Evolutionary conservation across 2,797 vertebrate genomes (phyloP), one percentile per base, ranked within the genome.

Genomic region (Phataginus tricuspis): DNA sequence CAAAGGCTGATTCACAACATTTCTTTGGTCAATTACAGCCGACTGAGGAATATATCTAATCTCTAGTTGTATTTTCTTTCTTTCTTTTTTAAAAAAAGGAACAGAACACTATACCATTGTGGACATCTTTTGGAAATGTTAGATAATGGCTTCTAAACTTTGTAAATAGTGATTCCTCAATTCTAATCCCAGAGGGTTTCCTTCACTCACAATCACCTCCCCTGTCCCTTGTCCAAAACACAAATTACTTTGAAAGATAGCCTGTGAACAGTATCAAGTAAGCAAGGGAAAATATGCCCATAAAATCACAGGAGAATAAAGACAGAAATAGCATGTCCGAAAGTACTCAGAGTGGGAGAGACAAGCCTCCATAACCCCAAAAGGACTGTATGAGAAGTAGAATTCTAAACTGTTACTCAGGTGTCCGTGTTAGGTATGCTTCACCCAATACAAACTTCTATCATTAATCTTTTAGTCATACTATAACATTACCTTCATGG

Each of bases 181-280:
- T 80, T 90, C 25, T 84, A 78, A 93, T 59, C 53, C 29, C 61
- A 93, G 3, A 69, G 45, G 27, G 37, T 42, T 71, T 86, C 34
- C 57, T 63, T 68, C 2, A 42, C 14, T 94, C 63, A 84, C 39
- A 88, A 61, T 90, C 49, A 83, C 13, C 15, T 66, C n/a, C 51
- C 34, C 42, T 82, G 59, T 59, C 49, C 42, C 29, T 86, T 4
- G 2, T 21, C 45, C 63, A 91, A 64, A 14, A 92, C 15, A 53
- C 18, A 94, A 83, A 93, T 96, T 86, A 95, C 23, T 31, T 55
- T 71, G 34, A 90, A 96, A 93, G 57, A 53, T 53, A 61, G 19
- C 15, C 34, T 34, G 21, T 95, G 27, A 86, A 86, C 34, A 93
- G 74, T 83, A 64, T 63, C 59, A 89, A 15, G 34, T 59, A 5